These are phyloP conservation scores for Zaprionus davidi DNA, from an alignment of 1,140 invertebrate genomes.

Conservation along the genomic window DNA sequence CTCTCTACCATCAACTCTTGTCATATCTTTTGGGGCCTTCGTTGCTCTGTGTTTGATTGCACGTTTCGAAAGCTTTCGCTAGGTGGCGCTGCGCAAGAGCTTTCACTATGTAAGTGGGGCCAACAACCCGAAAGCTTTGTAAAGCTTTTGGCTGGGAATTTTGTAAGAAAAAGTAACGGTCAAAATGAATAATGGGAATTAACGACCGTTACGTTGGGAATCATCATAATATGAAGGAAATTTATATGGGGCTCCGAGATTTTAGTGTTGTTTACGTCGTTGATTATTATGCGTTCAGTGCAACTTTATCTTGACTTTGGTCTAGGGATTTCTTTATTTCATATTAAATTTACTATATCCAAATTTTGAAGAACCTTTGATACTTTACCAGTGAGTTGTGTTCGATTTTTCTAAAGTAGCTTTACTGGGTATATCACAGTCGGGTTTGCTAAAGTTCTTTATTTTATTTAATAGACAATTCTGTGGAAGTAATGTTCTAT, in stretches of 20 bases:
- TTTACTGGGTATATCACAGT: not conserved
- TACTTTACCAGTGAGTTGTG: not conserved
- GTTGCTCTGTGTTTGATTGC: constrained; percentile 33
- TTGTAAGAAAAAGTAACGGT: constrained; percentile 21
- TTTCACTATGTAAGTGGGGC: constrained; percentile 2
- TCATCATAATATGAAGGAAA: constrained; percentile 32
- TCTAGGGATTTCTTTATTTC: no score
- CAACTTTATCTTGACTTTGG: no score
- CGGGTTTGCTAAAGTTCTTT: not conserved
- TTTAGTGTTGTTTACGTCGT: not conserved
- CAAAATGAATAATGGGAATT: constrained; percentile 11
- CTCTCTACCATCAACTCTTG: not conserved
- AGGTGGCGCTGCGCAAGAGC: constrained; percentile 47
- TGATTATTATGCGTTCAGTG: not conserved
- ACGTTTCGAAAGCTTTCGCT: constrained; percentile 24
- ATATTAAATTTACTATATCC: not conserved
- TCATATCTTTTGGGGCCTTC: not conserved
- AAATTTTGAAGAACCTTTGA: not conserved
- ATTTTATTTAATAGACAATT: not conserved
- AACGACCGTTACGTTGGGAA: not conserved
- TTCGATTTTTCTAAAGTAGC: no score
- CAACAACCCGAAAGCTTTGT: constrained; percentile 11
- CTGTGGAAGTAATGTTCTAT: not conserved
- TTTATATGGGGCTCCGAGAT: not conserved
- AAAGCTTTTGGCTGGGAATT: constrained; percentile 7